Base-by-base conservation (phyloP, 2,113 vertebrate genomes). In the Tautogolabrus adspersus region DNA sequence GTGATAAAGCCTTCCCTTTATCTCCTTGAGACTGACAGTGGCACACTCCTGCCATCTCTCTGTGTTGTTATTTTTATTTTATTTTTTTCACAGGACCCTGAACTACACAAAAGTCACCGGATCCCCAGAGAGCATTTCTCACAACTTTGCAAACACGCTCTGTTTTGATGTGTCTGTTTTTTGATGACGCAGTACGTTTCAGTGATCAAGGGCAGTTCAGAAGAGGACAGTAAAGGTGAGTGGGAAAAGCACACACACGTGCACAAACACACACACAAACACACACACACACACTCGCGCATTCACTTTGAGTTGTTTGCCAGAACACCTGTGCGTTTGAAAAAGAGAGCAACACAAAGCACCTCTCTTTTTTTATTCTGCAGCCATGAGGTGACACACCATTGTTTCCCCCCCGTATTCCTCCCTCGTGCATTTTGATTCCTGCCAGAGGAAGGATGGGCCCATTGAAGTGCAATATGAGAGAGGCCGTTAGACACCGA, bases 321-420 rank as follows among this genome's bases (percentile, higher is more conserved):
- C 92, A 88, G 85, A 88, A 88, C 91, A 94, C 92, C 92, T 93
- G 91, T 83, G 73, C 68, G 26, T 88, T 90, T 91, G 87, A 92
- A 89, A 91, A 85, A 83, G 72, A 58, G 76, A 86, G 68, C 75
- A 66, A 73, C 77, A 92, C 89, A 91, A 91, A 91, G 84, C 82
- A 60, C 82, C 72, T 76, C 83, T 87, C 73, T 87, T 86, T 75
- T 34, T 89, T 88, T 84, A 85, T 89, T 86, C 78, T 66, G 66
- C 78, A 87, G 82, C 86, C 87, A 79, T 82, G 89, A 90, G 90
- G 86, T 91, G 90, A 92, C 90, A 88, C 72, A 1, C 76, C 76
- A 89, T 93, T 92, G 90, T 92, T 88, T 79, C 56, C n/a, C 46
- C 12, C 55, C 74, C 18, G 51, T 90, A 81, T 88, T 77, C 77